Percentiles rank a stretch among this genome's conserved stretches.
Evolutionary conservation across 2,888 invertebrate species (phyloP).

Genomic region (Sylvicola cinctus): DNA sequence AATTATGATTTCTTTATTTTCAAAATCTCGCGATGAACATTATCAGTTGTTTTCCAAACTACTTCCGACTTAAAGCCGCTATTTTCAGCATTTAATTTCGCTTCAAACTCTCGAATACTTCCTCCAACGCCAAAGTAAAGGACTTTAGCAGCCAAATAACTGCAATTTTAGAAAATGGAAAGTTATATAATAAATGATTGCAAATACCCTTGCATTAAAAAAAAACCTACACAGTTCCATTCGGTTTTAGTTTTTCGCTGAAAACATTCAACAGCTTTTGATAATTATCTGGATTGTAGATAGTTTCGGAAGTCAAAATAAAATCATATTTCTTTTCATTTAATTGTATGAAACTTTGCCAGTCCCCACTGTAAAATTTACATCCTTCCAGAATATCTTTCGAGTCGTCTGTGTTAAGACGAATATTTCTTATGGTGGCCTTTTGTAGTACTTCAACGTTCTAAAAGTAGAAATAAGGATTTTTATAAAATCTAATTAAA

Average conservation of each 20-base stretch:
- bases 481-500: not conserved
- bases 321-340: conserved; percentile 45
- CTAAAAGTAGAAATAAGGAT: conserved; percentile 36
- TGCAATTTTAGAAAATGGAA: conserved; percentile 9
- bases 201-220: not conserved
- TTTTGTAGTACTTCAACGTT: conserved; percentile 63
- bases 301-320: conserved; percentile 85
- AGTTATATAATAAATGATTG: conserved; percentile 31
- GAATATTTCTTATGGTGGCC: conserved; percentile 65
- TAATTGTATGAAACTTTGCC: conserved; percentile 35
- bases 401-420: conserved; percentile 31
- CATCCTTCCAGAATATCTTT: conserved; percentile 17
- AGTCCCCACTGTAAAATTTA: conserved; percentile 53
- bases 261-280: conserved; percentile 51
- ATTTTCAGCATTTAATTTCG: conserved; percentile 32
- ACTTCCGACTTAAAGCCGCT: conserved; percentile 31
- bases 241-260: conserved; percentile 32
- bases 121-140: conserved; percentile 95
- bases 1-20: too few relatives aligned
- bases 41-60: conserved; percentile 42
- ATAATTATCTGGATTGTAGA: conserved; percentile 68
- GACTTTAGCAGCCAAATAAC: conserved; percentile 70
- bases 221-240: conserved; percentile 27
- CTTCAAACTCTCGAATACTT: conserved; percentile 54
- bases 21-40: conserved; percentile 40